phyloP scores from a whole-genome alignment of 2,797 vertebrate species.

The Catamblyrhynchus diadema region DNA sequence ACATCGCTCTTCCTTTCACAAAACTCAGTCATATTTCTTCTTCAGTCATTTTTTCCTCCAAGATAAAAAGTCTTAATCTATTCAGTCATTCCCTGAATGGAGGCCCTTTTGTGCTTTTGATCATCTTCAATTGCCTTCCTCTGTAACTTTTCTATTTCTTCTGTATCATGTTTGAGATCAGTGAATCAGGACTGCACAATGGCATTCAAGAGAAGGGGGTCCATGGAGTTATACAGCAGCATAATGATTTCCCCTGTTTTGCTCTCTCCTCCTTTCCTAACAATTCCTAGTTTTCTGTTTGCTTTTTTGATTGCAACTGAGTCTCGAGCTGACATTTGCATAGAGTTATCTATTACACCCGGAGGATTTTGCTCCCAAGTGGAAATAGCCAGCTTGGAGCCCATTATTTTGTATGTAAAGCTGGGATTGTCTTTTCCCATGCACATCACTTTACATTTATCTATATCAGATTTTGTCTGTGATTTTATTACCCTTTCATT shows the following conservation, averaged over 20 bases:
- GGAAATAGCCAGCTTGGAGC: conserved; percentile 19
- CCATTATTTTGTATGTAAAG: conserved; percentile 39
- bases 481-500: conserved; percentile 41
- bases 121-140: conserved; percentile 44
- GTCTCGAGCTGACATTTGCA: conserved; percentile 34
- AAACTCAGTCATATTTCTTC: neutral
- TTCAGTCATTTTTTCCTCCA: conserved; percentile 8
- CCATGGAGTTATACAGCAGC: neutral
- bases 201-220: neutral
- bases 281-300: conserved; percentile 30
- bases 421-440: conserved; percentile 17
- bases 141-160: conserved; percentile 38
- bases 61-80: conserved; percentile 43
- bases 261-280: neutral
- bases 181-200: conserved; percentile 11
- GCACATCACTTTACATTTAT: conserved; percentile 39
- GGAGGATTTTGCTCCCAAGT: neutral
- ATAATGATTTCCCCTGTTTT: conserved; percentile 26
- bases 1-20: neutral
- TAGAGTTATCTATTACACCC: conserved; percentile 22
- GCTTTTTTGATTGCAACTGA: conserved; percentile 26
- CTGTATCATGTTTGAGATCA: conserved; percentile 24
- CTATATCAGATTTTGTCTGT: conserved; percentile 34
- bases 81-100: conserved; percentile 29
- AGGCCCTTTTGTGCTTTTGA: conserved; percentile 40